Percentiles rank a stretch among this genome's conserved stretches.
These are phyloP conservation scores for Desmodus rotundus DNA, from an alignment of 2,113 vertebrate genomes.

Conservation along the genomic window DNA sequence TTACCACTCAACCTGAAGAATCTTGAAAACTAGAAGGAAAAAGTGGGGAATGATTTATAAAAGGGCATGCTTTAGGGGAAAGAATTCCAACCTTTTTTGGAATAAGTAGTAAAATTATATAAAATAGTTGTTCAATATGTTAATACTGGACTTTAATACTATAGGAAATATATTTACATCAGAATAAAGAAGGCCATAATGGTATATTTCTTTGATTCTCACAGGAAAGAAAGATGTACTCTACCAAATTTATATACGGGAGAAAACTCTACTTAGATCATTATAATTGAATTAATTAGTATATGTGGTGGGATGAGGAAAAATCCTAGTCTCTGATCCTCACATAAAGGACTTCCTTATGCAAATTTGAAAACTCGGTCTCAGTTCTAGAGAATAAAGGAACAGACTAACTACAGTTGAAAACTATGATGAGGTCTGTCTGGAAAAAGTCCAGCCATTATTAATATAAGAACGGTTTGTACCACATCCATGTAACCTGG, in stretches of 20 bases:
- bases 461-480: no score
- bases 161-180: neutral
- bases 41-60: neutral
- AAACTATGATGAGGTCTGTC: neutral
- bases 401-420: neutral
- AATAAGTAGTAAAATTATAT: neutral
- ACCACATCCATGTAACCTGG: no score
- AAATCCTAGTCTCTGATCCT: neutral
- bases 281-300: neutral
- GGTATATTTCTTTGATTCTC: neutral
- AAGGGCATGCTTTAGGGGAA: neutral
- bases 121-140: neutral
- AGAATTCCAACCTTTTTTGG: neutral
- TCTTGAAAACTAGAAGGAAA: neutral
- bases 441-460: no score
- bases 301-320: neutral
- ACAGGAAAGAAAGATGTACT: neutral
- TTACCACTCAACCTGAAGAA: conserved; percentile 8
- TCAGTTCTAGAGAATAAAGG: neutral
- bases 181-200: neutral
- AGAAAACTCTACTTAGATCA: neutral
- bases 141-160: neutral
- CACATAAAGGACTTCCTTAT: neutral
- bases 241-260: neutral
- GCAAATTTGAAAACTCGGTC: conserved; percentile 19